phyloP scores from a whole-genome alignment of 2,113 vertebrate genomes.

The Larimichthys polyactis region DNA sequence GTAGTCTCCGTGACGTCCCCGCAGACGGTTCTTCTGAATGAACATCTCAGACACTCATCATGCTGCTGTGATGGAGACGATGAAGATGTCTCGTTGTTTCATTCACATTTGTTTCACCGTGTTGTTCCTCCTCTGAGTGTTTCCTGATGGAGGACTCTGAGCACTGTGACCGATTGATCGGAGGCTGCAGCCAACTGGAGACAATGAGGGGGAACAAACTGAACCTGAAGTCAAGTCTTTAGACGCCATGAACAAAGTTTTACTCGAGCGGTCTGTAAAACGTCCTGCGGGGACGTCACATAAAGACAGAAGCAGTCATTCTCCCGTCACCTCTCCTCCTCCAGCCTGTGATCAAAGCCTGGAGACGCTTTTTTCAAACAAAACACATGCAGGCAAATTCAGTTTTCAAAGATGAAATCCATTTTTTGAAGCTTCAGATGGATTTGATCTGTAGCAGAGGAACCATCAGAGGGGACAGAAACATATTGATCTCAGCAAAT shows the following conservation, averaged over 20 bases:
- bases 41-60: too few relatives aligned
- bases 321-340: conserved; percentile 55
- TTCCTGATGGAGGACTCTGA: conserved; percentile 30
- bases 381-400: conserved; percentile 38
- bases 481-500: conserved; percentile 53
- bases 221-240: conserved; percentile 9
- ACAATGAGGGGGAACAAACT: conserved; percentile 11
- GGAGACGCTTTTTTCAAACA: conserved; percentile 12
- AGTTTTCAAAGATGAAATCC: background rate
- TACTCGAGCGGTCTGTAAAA: background rate
- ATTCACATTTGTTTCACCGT: too few relatives aligned
- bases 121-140: background rate
- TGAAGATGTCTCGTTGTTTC: too few relatives aligned
- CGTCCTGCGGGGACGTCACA: too few relatives aligned
- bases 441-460: conserved; percentile 40
- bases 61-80: too few relatives aligned
- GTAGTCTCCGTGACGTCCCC: too few relatives aligned
- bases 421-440: conserved; percentile 39
- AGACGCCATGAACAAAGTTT: conserved; percentile 4
- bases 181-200: conserved; percentile 59
- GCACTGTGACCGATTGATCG: conserved; percentile 63
- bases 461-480: background rate
- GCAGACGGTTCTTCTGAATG: too few relatives aligned
- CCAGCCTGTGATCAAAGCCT: conserved; percentile 32
- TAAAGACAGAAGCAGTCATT: background rate